A percentile compares a stretch with the other conserved stretches of the same genome.
phyloP scores from a whole-genome alignment of 53 echinoderm and acorn worm species.

The Echinometra lucunter region DNA sequence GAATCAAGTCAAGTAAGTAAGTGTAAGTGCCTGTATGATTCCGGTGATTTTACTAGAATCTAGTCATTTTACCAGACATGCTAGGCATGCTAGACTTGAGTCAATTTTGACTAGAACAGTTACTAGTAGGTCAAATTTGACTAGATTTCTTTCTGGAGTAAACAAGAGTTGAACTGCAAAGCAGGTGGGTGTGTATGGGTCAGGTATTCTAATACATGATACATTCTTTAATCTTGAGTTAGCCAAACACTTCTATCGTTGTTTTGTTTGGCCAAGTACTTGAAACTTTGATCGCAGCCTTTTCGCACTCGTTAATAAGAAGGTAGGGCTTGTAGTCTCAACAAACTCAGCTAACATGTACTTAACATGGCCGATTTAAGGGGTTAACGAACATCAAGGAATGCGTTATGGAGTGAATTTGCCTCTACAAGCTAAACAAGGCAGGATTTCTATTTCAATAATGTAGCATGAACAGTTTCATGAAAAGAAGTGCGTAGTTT shows the following conservation, averaged over 20 bases:
- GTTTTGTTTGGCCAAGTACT: slow-evolving; percentile 8
- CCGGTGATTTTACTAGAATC: too few relatives aligned
- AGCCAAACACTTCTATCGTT: background rate
- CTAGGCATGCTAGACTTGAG: too few relatives aligned
- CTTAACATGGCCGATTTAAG: background rate
- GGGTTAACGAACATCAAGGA: background rate
- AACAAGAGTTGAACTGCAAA: too few relatives aligned
- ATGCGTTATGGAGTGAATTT: background rate
- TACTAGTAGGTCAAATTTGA: too few relatives aligned
- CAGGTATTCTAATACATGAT: background rate
- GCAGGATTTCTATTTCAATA: background rate
- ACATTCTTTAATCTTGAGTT: background rate
- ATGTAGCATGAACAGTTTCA: too few relatives aligned
- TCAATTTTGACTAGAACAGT: too few relatives aligned
- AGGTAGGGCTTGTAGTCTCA: background rate
- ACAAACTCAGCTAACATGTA: background rate
- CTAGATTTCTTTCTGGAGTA: too few relatives aligned
- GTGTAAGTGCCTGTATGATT: too few relatives aligned
- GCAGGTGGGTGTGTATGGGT: background rate
- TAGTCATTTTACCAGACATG: too few relatives aligned
- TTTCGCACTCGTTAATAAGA: background rate
- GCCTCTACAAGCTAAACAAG: background rate
- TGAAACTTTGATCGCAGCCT: background rate
- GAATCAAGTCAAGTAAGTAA: too few relatives aligned
- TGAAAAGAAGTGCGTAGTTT: too few relatives aligned